Percentiles rank a stretch among this genome's conserved stretches.
Evolutionary conservation across 2,797 vertebrate species (phyloP).

Genomic region (Neomorphus geoffroyi): DNA sequence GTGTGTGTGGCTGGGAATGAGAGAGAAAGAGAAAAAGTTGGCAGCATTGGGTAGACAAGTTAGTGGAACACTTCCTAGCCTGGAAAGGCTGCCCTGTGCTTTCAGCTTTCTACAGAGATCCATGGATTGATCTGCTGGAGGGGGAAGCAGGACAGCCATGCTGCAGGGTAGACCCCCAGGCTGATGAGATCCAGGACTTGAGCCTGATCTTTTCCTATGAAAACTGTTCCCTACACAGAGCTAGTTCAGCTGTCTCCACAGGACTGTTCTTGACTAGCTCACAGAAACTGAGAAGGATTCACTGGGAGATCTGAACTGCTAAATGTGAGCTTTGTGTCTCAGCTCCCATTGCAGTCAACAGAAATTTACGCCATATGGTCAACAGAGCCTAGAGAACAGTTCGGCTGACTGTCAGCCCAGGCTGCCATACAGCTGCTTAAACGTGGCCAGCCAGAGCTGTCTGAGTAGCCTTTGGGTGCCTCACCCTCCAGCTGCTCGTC

Average conservation of each 20-base stretch:
- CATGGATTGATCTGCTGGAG: not conserved
- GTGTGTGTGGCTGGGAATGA: not conserved
- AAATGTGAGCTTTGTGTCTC: not conserved
- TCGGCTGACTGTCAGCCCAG: not conserved
- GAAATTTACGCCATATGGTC: not conserved
- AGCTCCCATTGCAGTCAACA: not conserved
- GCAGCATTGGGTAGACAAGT: not conserved
- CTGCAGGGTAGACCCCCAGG: not conserved
- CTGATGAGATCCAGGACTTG: not conserved
- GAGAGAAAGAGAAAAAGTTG: not conserved
- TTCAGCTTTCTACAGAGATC: not conserved
- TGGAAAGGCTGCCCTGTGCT: not conserved
- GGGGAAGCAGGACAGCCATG: rapidly evolving
- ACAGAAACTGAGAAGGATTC: not conserved
- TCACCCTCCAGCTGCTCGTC: not conserved
- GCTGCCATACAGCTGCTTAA: not conserved
- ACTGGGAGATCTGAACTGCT: not conserved
- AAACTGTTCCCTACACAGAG: not conserved
- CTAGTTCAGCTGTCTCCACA: not conserved
- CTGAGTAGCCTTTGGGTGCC: not conserved
- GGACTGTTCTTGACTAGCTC: not conserved
- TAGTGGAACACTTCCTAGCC: not conserved
- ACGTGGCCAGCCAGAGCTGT: not conserved
- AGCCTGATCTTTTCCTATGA: not conserved
- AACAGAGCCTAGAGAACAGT: not conserved